phyloP scores from a whole-genome alignment of 2,888 invertebrate species.

The Drosophila neonasuta region DNA sequence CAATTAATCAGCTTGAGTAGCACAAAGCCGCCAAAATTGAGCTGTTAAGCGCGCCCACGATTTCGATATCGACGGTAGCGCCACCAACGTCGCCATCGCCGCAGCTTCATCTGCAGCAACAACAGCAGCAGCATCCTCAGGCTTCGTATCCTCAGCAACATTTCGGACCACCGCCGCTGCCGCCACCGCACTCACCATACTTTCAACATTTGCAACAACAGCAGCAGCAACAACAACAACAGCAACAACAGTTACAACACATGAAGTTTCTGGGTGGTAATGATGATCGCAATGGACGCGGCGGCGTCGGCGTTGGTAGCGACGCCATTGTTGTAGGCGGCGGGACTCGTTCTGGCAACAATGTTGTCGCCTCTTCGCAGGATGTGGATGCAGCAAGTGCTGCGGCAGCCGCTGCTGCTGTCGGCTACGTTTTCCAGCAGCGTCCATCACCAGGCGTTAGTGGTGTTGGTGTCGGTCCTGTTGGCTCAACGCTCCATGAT shows the following conservation, averaged over 20 bases:
- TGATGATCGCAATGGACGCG: slow-evolving; percentile 85
- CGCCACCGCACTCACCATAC: slow-evolving; percentile 49
- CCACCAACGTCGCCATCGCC: slow-evolving; percentile 70
- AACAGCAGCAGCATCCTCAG: slow-evolving; percentile 51
- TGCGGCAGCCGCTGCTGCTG: slow-evolving; percentile 85
- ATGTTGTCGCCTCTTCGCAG: slow-evolving; percentile 83
- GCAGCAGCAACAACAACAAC: slow-evolving; percentile 58
- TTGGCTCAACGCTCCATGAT: slow-evolving; percentile 84
- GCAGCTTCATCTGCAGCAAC: slow-evolving; percentile 66
- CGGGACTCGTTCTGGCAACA: slow-evolving; percentile 37
- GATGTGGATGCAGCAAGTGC: slow-evolving; percentile 87
- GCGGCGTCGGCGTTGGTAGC: slow-evolving; percentile 68
- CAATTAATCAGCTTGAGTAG: slow-evolving; percentile 67
- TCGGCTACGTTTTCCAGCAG: slow-evolving; percentile 91
- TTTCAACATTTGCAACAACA: slow-evolving; percentile 60
- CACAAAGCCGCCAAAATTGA: slow-evolving; percentile 82
- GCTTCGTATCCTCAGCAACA: slow-evolving; percentile 49
- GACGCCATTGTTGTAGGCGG: slow-evolving; percentile 55
- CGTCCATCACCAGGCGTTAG: slow-evolving; percentile 73
- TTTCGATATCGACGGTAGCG: slow-evolving; percentile 81
- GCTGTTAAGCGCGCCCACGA: slow-evolving; percentile 81
- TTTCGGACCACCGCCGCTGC: slow-evolving; percentile 41
- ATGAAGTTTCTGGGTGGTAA: slow-evolving; percentile 91
- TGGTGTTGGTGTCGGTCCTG: slow-evolving; percentile 57
- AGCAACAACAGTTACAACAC: slow-evolving; percentile 82